These are phyloP conservation scores for Sinohyriopsis cumingii DNA, from an alignment of 2,888 invertebrate genomes.

Conservation along the genomic window DNA sequence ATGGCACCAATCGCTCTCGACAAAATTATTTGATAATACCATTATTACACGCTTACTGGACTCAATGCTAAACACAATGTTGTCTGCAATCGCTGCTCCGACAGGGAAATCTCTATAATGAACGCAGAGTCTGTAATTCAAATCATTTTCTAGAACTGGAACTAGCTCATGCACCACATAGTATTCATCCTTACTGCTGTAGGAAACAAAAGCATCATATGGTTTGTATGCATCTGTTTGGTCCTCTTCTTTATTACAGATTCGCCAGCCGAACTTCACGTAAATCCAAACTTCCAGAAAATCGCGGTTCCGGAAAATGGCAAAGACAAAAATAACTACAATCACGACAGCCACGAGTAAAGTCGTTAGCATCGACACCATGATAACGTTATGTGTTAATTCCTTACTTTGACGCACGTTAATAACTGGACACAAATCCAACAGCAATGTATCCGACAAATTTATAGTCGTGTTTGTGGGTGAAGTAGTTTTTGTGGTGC, in stretches of 20 bases:
- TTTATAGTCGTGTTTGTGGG: too few relatives aligned
- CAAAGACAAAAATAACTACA: too few relatives aligned
- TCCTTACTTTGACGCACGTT: too few relatives aligned
- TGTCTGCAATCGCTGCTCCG: conserved; percentile 81
- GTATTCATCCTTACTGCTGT: conserved; percentile 83
- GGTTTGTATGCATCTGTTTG: conserved; percentile 19
- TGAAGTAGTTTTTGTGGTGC: too few relatives aligned
- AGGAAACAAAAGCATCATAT: conserved; percentile 92
- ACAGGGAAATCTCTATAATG: conserved; percentile 57
- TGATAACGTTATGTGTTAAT: too few relatives aligned
- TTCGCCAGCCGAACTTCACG: too few relatives aligned
- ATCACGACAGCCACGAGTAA: too few relatives aligned
- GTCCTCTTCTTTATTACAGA: background rate
- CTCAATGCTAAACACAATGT: conserved; percentile 89
- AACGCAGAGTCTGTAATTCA: conserved; percentile 77
- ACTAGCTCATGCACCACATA: conserved; percentile 89
- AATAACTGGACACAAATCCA: too few relatives aligned
- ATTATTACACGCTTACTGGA: conserved; percentile 88
- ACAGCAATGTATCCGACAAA: too few relatives aligned
- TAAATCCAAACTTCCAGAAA: too few relatives aligned
- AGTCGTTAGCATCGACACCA: too few relatives aligned
- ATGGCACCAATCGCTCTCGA: conserved; percentile 92
- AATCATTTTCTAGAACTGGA: conserved; percentile 86
- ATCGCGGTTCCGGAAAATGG: too few relatives aligned
- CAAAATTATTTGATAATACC: conserved; percentile 89